Base-by-base conservation (phyloP, 2,888 invertebrate genomes). In the Eledona agricola region DNA sequence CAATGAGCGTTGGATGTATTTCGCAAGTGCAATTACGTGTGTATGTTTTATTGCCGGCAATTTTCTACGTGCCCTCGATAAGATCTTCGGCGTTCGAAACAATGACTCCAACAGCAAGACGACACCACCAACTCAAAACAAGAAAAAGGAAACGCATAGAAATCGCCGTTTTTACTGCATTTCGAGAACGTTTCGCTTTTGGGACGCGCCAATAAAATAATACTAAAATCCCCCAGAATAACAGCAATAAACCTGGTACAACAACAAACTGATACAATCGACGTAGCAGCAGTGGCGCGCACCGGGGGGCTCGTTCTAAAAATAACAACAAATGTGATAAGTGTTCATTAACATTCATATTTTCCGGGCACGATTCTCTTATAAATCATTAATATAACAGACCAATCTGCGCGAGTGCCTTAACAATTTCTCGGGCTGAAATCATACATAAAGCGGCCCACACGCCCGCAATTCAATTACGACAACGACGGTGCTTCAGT, bases 11-110 rank as follows among this genome's bases (percentile, higher is more conserved):
- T 9, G 22, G 11, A 34, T 45, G 34, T 32, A 22, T 45, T 34
- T 45, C 23, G 32, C 45, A 32, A 45, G 25, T 45, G 45, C 45
- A 45, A 45, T 45, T 45, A 45, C 45, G 34, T 45, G 34, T 29
- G 26, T 23, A 22, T 25, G 34, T 45, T 45, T 45, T 34, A 45
- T 34, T 45, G 11, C 43, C 23, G 13, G 43, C 43, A 12, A 43
- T 43, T 31, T 43, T 31, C 20, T 43, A 43, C 43, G 43, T 43
- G 43, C 32, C 16, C 17, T 23, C 32, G 43, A 43, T 43, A 20
- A 29, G 20, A 43, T 43, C 43, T 43, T 38, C 15, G 4, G 4
- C 4, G 11, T 10, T 2, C 3, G 43, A 32, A 32, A 43, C 43
- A 32, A 43, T 32, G 31, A 43, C 28, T 15, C n/a, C n/a, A n/a